Base-by-base conservation (phyloP, 2,113 vertebrate genomes). In the Phasianus colchicus region DNA sequence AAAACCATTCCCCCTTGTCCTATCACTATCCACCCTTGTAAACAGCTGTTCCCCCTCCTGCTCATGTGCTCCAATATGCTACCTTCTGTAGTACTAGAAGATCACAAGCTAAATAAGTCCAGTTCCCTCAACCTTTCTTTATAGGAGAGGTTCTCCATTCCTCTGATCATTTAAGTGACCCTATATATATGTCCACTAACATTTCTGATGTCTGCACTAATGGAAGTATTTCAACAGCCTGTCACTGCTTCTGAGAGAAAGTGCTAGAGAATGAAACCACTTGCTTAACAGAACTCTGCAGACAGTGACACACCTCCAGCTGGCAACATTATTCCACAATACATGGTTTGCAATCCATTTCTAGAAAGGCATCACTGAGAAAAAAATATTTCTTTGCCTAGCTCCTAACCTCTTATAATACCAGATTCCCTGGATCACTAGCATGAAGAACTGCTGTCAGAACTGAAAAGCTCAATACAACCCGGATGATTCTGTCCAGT, bases 301-400 rank as follows among this genome's bases (percentile, higher is more conserved):
- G 9, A 19, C 10, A 54, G 10, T 17, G 48, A 47, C 22, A 65
- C 29, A 69, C 54, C 27, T 73, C 58, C 22, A 30, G n/a, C 20
- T 73, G 7, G 8, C 48, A 93, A 61, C 0, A 0, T 55, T 29
- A 76, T 1, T 3, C 58, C 36, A 77, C 13, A 52, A 17, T 27
- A 69, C 16, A 27, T 1, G 27, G 43, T 27, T 90, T 29, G 6
- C 1, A 76, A 30, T 1, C 36, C 24, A 36, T 30, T 92, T 81
- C 71, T 50, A 79, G 55, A 60, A 4, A 50, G 65, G 11, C 34
- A 89, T 50, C 34, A 40, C 3, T 25, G 4, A 15, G n/a, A 27
- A 27, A 30, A 13, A 19, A 6, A 11, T 0, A 10, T 2, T 29
- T 81, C 9, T 17, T 66, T 54, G 10, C 57, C 30, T n/a, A 80